Base-by-base conservation (phyloP, 2,888 invertebrate genomes). In the Papilio elwesi region DNA sequence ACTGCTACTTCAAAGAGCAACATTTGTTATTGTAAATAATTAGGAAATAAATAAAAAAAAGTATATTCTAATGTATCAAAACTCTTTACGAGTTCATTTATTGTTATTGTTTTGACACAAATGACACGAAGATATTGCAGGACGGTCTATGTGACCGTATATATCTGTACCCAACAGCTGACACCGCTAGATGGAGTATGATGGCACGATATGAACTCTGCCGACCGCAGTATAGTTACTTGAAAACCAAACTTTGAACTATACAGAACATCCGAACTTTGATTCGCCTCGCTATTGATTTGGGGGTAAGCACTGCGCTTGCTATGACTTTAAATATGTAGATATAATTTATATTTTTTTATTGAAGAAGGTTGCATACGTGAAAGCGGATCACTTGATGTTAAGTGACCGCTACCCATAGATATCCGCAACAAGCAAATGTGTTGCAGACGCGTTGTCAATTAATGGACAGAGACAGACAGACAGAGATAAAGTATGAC, bases 11-110 rank as follows among this genome's bases (percentile, higher is more conserved):
- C 59, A 49, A 68, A 59, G 36, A 38, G 49, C 15, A 49, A n/a
- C n/a, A n/a, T 59, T 59, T 59, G 16, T 57, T 68, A 16, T 68
- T 57, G n/a, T 7, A 26, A 68, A 57, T 68, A 57, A 48, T 68
- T 55, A 57, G 68, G 13, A 68, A 48, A 57, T 55, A 43, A 67
- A 55, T 68, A 13, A 16, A 55, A 59, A 55, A 55, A 53, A 11
- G 13, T 8, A n/a, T 43, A 16, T 52, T 12, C 10, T 11, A 52
- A 65, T 65, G 16, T 57, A 57, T 13, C 57, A 57, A 57, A 57
- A 36, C 12, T 3, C 7, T 36, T 55, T 55, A 26, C 16, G 8
- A 2, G n/a, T 36, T 13, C 13, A n/a, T 59, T 59, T 38, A 59
- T 59, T 59, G 3, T 59, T 13, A 13, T 38, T 55, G 55, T 49